A percentile compares a stretch with the other conserved stretches of the same genome.
Evolutionary conservation across 2,888 invertebrate species (phyloP).

Genomic region (Acanthosoma haemorrhoidale): DNA sequence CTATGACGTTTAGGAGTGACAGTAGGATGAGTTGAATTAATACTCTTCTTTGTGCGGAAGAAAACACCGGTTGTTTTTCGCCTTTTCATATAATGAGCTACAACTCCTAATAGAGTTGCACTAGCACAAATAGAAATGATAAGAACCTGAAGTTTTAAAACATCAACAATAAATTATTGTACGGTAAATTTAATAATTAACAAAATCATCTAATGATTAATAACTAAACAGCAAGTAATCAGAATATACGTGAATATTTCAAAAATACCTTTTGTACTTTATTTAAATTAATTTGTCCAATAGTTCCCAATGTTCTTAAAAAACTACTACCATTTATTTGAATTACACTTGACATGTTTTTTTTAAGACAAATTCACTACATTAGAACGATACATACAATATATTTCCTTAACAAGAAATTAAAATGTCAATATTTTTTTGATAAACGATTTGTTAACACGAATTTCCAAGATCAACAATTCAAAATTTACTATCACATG

Average conservation of each 20-base stretch:
- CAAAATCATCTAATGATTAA: background rate
- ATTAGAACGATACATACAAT: too few relatives aligned
- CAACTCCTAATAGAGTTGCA: constrained; percentile 71
- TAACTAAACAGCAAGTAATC: background rate
- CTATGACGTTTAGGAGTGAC: constrained; percentile 4
- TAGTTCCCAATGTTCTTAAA: constrained; percentile 49
- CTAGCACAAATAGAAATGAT: constrained; percentile 70
- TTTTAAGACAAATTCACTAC: constrained; percentile 8
- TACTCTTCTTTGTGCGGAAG: background rate
- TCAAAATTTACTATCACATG: constrained; percentile 21
- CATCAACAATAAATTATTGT: background rate
- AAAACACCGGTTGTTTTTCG: constrained; percentile 44
- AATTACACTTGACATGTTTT: constrained; percentile 49
- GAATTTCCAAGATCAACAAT: background rate
- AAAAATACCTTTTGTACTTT: constrained; percentile 66
- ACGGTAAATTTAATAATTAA: background rate
- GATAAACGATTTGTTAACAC: too few relatives aligned
- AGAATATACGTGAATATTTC: too few relatives aligned
- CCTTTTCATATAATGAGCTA: constrained; percentile 73
- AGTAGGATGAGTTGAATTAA: background rate
- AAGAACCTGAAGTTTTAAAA: constrained; percentile 54
- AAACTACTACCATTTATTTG: constrained; percentile 52
- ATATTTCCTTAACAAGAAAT: too few relatives aligned
- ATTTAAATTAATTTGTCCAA: constrained; percentile 53
- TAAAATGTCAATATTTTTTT: too few relatives aligned